These are phyloP conservation scores for Temnothorax longispinosus DNA, from an alignment of 1,140 invertebrate genomes.

Conservation along the genomic window DNA sequence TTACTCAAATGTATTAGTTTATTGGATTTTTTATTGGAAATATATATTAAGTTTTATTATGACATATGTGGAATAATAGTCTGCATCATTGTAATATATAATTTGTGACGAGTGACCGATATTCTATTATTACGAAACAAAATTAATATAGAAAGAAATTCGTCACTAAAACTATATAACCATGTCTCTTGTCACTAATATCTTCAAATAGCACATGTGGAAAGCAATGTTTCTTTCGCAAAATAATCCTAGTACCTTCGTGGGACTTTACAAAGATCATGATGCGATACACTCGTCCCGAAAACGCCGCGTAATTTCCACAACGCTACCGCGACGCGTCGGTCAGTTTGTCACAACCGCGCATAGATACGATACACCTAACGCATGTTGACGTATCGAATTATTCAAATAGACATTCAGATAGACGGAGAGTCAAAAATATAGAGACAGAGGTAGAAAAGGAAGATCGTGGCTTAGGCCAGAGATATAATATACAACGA, in stretches of 20 bases:
- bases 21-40: not conserved
- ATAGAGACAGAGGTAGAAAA: not conserved
- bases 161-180: slow-evolving; percentile 16
- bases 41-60: not conserved
- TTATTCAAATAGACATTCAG: slow-evolving; percentile 73
- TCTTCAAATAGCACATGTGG: not conserved
- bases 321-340: slow-evolving; percentile 31
- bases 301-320: slow-evolving; percentile 62
- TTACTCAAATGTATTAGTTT: not conserved
- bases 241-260: slow-evolving; percentile 10
- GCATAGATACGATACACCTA: slow-evolving; percentile 63
- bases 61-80: not conserved
- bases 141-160: not conserved
- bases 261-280: slow-evolving; percentile 36
- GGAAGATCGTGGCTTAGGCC: not conserved
- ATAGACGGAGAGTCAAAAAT: slow-evolving; percentile 24
- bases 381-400: slow-evolving; percentile 74
- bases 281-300: slow-evolving; percentile 57
- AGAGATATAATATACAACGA: not conserved
- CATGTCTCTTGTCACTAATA: not conserved
- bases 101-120: not conserved
- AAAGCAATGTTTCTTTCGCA: not conserved
- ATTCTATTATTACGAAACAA: not conserved
- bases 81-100: not conserved
- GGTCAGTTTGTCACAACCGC: slow-evolving; percentile 44